Evolutionary conservation across 1,140 invertebrate genomes (phyloP).

Genomic region (Teleogryllus occipitalis): DNA sequence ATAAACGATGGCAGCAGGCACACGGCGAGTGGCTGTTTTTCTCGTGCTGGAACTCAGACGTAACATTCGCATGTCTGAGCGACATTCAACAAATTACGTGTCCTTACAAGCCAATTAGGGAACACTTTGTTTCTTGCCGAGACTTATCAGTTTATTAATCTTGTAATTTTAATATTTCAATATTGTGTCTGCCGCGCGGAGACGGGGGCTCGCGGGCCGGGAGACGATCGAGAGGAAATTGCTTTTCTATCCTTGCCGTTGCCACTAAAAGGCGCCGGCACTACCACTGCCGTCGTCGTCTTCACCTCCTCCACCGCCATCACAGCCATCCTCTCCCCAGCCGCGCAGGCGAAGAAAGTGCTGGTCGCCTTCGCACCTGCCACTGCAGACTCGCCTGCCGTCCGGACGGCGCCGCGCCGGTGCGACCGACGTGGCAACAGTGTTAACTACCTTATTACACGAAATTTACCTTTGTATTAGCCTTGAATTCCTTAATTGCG

Average conservation of each 20-base stretch:
- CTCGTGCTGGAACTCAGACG: background rate
- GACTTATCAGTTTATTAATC: slow-evolving; percentile 5
- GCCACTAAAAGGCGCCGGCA: no score
- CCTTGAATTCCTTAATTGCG: no score
- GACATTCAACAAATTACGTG: slow-evolving; percentile 1
- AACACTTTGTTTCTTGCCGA: background rate
- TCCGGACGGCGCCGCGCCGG: no score
- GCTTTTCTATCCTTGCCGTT: background rate
- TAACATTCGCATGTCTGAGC: background rate
- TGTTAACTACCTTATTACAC: no score
- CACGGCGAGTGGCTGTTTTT: background rate
- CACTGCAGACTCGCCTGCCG: no score
- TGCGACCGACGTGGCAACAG: no score
- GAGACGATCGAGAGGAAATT: background rate
- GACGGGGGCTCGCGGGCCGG: no score
- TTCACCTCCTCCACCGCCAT: background rate
- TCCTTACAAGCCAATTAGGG: slow-evolving; percentile 1
- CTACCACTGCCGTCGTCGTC: background rate
- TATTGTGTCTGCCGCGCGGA: background rate
- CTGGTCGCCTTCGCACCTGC: no score
- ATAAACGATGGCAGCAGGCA: no score
- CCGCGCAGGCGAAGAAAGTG: background rate
- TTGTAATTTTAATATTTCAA: slow-evolving; percentile 6
- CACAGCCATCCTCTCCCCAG: background rate
- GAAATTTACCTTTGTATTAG: no score